Base-by-base conservation (phyloP, 1,140 invertebrate genomes). In the Drosophila seguyi region DNA sequence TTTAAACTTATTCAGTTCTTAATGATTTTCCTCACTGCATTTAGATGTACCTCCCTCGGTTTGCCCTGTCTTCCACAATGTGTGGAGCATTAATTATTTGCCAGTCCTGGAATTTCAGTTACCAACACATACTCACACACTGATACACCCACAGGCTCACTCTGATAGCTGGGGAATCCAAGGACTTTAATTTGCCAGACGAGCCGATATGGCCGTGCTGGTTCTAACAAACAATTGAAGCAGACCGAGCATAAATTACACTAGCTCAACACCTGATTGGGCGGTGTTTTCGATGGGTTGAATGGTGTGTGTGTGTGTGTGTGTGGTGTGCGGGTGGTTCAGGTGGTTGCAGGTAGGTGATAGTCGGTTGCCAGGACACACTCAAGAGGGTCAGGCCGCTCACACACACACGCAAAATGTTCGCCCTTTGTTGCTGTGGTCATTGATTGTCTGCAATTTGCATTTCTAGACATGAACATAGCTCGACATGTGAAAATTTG, bases 361-460 rank as follows among this genome's bases (percentile, higher is more conserved):
- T 69, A 55, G 34, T 58, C 31, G 68, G 67, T 72, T 72, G 44
- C 69, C 69, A 72, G 69, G 69, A 71, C 67, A 71, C 67, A 47
- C 39, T 58, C 42, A 38, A 38, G 36, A 56, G 59, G 59, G 38
- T 65, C 58, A 75, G 31, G 34, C 72, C 61, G 38, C 52, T 38
- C 56, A 34, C 47, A 69, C 66, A 41, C 48, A 44, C 47, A 31
- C 27, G 22, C 47, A 41, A 48, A 69, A 65, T 69, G 66, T 66
- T 55, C 38, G 25, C 27, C 48, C 52, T 65, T 61, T 75, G 56
- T 71, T 79, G 57, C 60, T 75, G 63, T 71, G 79, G 68, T 79
- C 78, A 80, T 75, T 80, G 78, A 80, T 75, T 80, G 77, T 66
- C 78, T 68, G 77, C 78, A 80, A 69, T 79, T 79, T 79, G 75